Conservation (phyloP, 2,113 vertebrate genomes). For the Smithornis capensis region DNA sequence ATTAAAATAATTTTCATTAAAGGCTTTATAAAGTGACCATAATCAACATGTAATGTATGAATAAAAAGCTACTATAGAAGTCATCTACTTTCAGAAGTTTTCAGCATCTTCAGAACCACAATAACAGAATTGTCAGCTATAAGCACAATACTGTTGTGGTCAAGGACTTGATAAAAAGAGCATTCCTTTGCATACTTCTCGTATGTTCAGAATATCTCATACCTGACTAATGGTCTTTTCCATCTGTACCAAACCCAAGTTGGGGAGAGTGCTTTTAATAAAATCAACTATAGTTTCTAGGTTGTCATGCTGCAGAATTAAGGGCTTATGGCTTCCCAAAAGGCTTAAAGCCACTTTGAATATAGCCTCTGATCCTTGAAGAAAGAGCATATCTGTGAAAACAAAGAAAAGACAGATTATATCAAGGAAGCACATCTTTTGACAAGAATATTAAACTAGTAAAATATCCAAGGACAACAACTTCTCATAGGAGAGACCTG, state of each 20-base stretch:
- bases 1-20: background rate
- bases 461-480: background rate
- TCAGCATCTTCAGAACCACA: background rate
- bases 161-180: background rate
- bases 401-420: constrained; percentile 8
- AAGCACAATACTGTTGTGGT: background rate
- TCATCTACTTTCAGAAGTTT: background rate
- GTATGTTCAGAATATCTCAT: background rate
- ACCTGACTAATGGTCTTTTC: constrained; percentile 98
- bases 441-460: background rate
- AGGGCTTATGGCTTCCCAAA: constrained; percentile 90
- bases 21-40: background rate
- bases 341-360: constrained; percentile 95
- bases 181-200: background rate
- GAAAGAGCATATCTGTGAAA: constrained; percentile 90
- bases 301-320: constrained; percentile 92
- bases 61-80: background rate
- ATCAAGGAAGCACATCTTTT: background rate
- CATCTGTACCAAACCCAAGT: constrained; percentile 94
- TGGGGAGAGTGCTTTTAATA: constrained; percentile 92
- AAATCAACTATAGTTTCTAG: constrained; percentile 95
- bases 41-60: background rate
- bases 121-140: background rate
- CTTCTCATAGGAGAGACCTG: background rate
- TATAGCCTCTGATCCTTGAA: constrained; percentile 92